Evolutionary conservation across 2,113 vertebrate species (phyloP).

Genomic region (Pomatostomus ruficeps): DNA sequence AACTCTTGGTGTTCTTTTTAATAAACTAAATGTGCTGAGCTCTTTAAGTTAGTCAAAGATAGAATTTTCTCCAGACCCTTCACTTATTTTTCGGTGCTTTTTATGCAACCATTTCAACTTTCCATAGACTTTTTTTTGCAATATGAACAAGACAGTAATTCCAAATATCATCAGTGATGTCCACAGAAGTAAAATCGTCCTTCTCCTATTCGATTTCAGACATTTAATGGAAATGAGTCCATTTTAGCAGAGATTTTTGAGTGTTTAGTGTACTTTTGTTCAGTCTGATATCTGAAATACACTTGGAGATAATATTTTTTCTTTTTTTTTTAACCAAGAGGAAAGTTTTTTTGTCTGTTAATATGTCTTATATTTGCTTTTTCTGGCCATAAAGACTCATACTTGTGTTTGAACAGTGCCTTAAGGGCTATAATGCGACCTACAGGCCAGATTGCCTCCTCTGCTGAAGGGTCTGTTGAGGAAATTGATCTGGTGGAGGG

Average conservation of each 20-base stretch:
- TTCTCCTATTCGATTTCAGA: not conserved
- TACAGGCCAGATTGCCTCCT: not conserved
- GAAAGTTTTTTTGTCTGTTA: not conserved
- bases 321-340: not conserved
- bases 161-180: not conserved
- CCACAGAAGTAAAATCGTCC: rapidly evolving
- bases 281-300: not conserved
- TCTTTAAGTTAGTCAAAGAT: not conserved
- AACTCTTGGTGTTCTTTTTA: not conserved
- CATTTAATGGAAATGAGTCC: not conserved
- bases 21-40: not conserved
- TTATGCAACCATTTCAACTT: not conserved
- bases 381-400: not conserved
- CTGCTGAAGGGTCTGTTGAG: not conserved
- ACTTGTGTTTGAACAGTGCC: not conserved
- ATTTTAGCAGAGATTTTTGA: not conserved
- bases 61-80: not conserved
- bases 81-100: not conserved
- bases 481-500: not conserved
- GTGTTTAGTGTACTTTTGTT: not conserved
- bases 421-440: not conserved
- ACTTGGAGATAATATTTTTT: not conserved
- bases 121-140: not conserved
- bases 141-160: not conserved
- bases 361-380: not conserved